Base-by-base conservation (phyloP, 2,888 invertebrate genomes). In the Caenorhabditis zanzibari region DNA sequence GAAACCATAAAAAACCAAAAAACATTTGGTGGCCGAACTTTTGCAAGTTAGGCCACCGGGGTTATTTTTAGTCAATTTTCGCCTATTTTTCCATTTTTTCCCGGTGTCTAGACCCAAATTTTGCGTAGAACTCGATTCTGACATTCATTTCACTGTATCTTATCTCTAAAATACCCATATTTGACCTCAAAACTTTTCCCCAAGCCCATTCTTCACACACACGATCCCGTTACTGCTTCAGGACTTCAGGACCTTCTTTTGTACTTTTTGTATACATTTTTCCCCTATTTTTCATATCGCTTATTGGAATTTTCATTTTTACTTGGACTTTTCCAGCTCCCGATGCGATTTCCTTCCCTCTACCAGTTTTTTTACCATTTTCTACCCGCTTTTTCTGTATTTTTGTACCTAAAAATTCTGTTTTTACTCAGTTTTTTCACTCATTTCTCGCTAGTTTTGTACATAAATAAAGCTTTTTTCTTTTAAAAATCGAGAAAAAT, bases 391-490 rank as follows among this genome's bases (percentile, higher is more conserved):
- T 19, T 71, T 5, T 16, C 2, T 22, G 26, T 58, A 14, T 69
- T 24, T 54, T 56, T 56, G 9, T 56, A 26, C 72, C 9, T 24
- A 44, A n/a, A n/a, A n/a, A n/a, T n/a, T n/a, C n/a, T n/a, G n/a
- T n/a, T n/a, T n/a, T n/a, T n/a, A n/a, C n/a, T n/a, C n/a, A n/a
- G n/a, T 73, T 56, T 38, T 54, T 54, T 54, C 26, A 54, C 26
- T 54, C 7, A 26, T 14, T 54, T 54, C 54, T 9, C 68, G 47
- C 59, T 76, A 68, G 68, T 56, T 59, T 59, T 76, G 68, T 75
- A 69, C 38, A 75, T 22, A 77, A 77, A 19, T 69, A 22, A 77
- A 63, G 77, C 69, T 69, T 77, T 61, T 61, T 69, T 44, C 16
- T n/a, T 1, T 6, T 3, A 44, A 58, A 66, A 66, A 24, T 44